Conservation (phyloP, 1,140 invertebrate genomes). For the Hypothenemus hampei region DNA sequence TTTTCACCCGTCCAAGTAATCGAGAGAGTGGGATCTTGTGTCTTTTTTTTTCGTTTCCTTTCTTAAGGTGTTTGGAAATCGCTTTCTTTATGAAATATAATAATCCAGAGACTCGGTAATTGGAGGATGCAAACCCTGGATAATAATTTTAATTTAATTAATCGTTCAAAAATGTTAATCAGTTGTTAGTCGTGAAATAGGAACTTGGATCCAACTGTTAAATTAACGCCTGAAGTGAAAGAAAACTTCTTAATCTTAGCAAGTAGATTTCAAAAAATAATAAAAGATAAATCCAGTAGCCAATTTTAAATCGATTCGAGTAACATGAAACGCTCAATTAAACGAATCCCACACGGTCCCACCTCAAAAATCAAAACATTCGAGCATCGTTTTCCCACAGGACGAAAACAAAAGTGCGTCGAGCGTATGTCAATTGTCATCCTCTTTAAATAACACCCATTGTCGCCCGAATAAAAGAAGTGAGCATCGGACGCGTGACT, state of each 20-base stretch:
- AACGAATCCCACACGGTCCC: conserved; percentile 28
- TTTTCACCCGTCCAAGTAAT: not conserved
- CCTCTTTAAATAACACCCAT: conserved; percentile 37
- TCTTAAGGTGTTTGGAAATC: conserved; percentile 1
- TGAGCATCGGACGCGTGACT: conserved; percentile 37
- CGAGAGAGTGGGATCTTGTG: not conserved
- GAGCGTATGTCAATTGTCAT: conserved; percentile 41
- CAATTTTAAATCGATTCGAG: too few species aligned
- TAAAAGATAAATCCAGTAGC: too few species aligned
- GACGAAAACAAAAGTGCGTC: conserved; percentile 34
- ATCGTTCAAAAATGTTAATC: too few species aligned
- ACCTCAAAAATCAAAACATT: conserved; percentile 36
- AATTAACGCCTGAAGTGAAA: too few species aligned
- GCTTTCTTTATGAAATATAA: too few species aligned
- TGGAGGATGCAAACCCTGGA: too few species aligned
- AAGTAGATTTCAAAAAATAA: too few species aligned
- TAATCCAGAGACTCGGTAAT: too few species aligned
- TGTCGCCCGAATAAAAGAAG: conserved; percentile 39
- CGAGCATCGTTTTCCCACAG: conserved; percentile 34
- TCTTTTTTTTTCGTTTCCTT: not conserved
- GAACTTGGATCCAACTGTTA: too few species aligned
- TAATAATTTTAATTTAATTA: too few species aligned
- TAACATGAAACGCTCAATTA: conserved; percentile 37
- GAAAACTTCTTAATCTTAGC: too few species aligned
- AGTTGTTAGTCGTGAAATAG: too few species aligned